Evolutionary conservation across 2,888 invertebrate species (phyloP).

Genomic region (Epinotia demarniana): DNA sequence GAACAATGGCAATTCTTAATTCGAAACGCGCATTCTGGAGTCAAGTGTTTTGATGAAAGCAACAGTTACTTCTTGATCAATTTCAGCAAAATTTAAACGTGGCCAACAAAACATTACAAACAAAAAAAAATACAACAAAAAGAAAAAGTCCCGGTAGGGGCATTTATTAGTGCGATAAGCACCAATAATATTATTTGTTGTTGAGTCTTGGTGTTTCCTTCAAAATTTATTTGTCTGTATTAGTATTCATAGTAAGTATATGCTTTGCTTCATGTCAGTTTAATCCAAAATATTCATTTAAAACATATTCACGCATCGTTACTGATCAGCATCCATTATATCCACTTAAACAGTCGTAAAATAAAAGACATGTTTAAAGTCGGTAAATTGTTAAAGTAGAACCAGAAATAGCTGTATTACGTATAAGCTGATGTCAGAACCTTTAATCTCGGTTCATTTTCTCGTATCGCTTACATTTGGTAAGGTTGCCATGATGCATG

Average conservation of each 20-base stretch:
- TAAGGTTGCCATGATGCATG: slow-evolving; percentile 50
- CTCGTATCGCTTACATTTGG: slow-evolving; percentile 49
- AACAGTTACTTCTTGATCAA: background rate
- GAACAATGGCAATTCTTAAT: slow-evolving; percentile 17
- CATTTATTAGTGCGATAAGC: too few species aligned
- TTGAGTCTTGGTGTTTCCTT: too few species aligned
- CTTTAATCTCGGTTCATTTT: slow-evolving; percentile 49
- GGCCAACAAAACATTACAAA: too few species aligned
- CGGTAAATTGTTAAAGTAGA: slow-evolving; percentile 5
- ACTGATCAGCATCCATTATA: background rate
- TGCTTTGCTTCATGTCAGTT: too few species aligned
- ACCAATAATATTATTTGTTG: too few species aligned
- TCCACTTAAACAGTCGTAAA: slow-evolving; percentile 10
- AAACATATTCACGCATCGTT: background rate
- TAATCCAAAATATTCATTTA: too few species aligned
- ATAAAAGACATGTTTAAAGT: background rate
- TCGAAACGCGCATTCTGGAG: background rate
- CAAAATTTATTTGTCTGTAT: too few species aligned
- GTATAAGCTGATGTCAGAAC: slow-evolving; percentile 44
- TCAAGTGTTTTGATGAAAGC: background rate
- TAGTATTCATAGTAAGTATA: too few species aligned
- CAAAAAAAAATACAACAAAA: too few species aligned
- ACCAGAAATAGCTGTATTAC: slow-evolving; percentile 35
- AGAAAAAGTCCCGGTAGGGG: too few species aligned
- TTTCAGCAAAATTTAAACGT: background rate